Conservation (phyloP, 1,140 invertebrate genomes). For the Harlomillsia oculata region DNA sequence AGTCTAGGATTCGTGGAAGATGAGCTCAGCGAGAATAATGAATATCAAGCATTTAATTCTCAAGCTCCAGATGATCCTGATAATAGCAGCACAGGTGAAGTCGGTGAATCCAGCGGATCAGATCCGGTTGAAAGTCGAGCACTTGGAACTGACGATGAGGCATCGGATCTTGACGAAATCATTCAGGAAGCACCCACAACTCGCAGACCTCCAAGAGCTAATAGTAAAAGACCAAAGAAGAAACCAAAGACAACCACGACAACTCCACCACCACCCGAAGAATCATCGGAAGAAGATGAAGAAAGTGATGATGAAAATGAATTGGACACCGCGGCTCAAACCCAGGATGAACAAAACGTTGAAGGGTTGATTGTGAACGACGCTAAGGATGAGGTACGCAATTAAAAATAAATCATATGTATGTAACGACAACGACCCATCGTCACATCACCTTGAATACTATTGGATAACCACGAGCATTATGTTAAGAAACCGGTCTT, state of each 20-base stretch:
- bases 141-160: not conserved
- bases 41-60: not conserved
- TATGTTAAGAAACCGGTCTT: no score
- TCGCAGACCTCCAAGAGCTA: not conserved
- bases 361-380: not conserved
- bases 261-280: not conserved
- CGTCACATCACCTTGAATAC: no score
- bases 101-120: not conserved
- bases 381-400: not conserved
- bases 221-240: not conserved
- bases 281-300: no score
- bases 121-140: not conserved
- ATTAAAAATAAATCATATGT: no score
- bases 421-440: no score
- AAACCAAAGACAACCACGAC: not conserved
- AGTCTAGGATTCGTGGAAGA: no score
- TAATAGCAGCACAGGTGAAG: not conserved
- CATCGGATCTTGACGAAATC: constrained; percentile 17
- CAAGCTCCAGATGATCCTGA: not conserved
- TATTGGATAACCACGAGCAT: no score
- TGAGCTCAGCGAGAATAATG: not conserved
- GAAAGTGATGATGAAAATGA: not conserved
- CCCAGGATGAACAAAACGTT: not conserved
- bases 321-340: not conserved
- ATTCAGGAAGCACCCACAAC: constrained; percentile 7